A percentile compares a stretch with the other conserved stretches of the same genome.
These are phyloP conservation scores for Chrysogorgia sp. DNA, from an alignment of 92 coral and sea anemone genomes.

Conservation along the genomic window DNA sequence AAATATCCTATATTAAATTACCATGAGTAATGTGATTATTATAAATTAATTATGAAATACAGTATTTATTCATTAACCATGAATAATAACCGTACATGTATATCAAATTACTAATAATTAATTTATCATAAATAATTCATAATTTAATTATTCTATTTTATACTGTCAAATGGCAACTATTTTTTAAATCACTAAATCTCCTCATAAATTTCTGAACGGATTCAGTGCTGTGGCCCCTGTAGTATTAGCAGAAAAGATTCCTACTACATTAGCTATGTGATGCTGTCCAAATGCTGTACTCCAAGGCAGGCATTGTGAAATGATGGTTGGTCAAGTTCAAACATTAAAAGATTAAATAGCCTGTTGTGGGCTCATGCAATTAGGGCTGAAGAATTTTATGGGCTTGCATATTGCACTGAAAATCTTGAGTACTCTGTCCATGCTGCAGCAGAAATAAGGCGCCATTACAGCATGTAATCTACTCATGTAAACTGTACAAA, in stretches of 20 bases:
- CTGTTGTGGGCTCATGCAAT: constrained; percentile 73
- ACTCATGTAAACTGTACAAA: constrained; percentile 76
- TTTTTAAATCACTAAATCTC: too few species aligned
- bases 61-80: too few species aligned
- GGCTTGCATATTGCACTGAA: constrained; percentile 62
- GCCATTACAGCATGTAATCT: constrained; percentile 74
- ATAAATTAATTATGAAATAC: too few species aligned
- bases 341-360: constrained; percentile 46
- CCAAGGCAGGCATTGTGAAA: constrained; percentile 5
- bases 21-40: too few species aligned
- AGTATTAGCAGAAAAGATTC: constrained; percentile 65
- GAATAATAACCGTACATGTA: too few species aligned
- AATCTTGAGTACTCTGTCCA: constrained; percentile 75
- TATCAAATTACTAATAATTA: too few species aligned
- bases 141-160: too few species aligned
- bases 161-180: too few species aligned
- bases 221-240: constrained; percentile 60
- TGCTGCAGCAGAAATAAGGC: constrained; percentile 47
- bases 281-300: constrained; percentile 56
- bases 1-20: too few species aligned
- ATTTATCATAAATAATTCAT: too few species aligned
- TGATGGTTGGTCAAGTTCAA: constrained; percentile 48
- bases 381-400: constrained; percentile 72
- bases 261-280: constrained; percentile 44
- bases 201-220: constrained; percentile 35